These are phyloP conservation scores for Sinocyclocheilus anshuiensis DNA, from an alignment of 2,113 vertebrate genomes.

Conservation along the genomic window DNA sequence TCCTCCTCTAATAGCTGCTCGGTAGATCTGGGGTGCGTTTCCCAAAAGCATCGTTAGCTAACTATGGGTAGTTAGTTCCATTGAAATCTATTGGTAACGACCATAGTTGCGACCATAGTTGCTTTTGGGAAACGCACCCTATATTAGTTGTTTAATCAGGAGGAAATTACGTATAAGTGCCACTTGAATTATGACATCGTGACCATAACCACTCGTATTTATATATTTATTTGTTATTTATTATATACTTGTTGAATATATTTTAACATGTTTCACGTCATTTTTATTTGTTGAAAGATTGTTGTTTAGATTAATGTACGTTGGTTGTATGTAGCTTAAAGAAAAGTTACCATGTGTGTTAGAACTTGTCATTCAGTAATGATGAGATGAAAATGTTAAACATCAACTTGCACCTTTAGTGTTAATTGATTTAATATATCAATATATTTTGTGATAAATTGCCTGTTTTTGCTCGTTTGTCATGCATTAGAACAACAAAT, in stretches of 20 bases:
- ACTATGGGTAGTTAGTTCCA: no score
- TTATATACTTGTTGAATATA: no score
- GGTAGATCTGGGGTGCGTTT: background rate
- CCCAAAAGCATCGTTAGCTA: no score
- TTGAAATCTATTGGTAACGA: no score
- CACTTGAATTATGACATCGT: background rate
- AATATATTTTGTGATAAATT: constrained; percentile 37
- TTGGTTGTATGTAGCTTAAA: no score
- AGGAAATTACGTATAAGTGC: constrained; percentile 6
- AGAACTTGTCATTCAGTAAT: constrained; percentile 58
- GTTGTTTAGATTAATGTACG: no score
- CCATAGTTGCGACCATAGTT: no score
- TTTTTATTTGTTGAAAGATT: no score
- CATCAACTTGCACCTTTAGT: constrained; percentile 84
- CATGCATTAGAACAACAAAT: background rate
- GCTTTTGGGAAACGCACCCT: no score
- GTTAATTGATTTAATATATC: constrained; percentile 10
- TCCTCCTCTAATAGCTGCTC: constrained; percentile 14
- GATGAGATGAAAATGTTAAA: constrained; percentile 58
- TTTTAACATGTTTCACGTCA: no score
- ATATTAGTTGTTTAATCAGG: background rate
- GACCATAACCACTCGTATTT: no score
- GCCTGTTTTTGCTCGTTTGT: constrained; percentile 24
- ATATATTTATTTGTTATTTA: no score
- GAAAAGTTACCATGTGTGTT: constrained; percentile 54